phyloP scores from a whole-genome alignment of 2,888 invertebrate species.

The Megamerina dolium region DNA sequence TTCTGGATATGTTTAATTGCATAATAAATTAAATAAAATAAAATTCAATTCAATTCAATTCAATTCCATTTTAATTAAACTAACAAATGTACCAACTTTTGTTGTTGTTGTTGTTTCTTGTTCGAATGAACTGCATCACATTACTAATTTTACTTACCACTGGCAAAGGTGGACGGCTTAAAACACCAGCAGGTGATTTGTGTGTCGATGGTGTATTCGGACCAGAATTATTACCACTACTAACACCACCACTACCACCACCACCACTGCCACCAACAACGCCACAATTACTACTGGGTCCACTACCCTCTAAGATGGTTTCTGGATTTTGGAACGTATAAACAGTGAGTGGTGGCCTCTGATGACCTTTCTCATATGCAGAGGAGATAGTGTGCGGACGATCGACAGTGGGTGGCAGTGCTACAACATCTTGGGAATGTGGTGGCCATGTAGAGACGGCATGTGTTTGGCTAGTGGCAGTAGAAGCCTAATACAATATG shows the following conservation, averaged over 20 bases:
- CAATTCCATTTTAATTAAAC: background rate
- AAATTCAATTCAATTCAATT: background rate
- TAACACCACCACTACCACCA: conserved; percentile 2
- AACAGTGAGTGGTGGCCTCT: conserved; percentile 76
- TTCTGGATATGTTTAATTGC: conserved; percentile 25
- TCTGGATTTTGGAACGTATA: conserved; percentile 82
- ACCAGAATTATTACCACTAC: conserved; percentile 27
- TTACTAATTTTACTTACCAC: conserved; percentile 53
- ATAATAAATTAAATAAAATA: background rate
- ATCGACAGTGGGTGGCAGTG: conserved; percentile 55
- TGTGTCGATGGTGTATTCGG: conserved; percentile 43
- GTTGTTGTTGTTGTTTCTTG: no score
- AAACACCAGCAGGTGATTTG: conserved; percentile 53
- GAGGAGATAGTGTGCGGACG: conserved; percentile 91
- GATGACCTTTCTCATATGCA: conserved; percentile 81
- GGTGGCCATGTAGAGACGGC: conserved; percentile 51
- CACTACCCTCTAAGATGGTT: conserved; percentile 45
- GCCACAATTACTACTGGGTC: conserved; percentile 20
- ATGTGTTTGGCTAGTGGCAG: conserved; percentile 47
- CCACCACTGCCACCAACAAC: conserved; percentile 19
- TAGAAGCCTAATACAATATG: conserved; percentile 51
- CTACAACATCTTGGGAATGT: conserved; percentile 49
- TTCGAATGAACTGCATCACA: background rate
- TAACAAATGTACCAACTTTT: background rate
- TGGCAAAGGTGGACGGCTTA: conserved; percentile 65